Conservation (phyloP, 2,113 vertebrate species). For the Ammodytes dubius region DNA sequence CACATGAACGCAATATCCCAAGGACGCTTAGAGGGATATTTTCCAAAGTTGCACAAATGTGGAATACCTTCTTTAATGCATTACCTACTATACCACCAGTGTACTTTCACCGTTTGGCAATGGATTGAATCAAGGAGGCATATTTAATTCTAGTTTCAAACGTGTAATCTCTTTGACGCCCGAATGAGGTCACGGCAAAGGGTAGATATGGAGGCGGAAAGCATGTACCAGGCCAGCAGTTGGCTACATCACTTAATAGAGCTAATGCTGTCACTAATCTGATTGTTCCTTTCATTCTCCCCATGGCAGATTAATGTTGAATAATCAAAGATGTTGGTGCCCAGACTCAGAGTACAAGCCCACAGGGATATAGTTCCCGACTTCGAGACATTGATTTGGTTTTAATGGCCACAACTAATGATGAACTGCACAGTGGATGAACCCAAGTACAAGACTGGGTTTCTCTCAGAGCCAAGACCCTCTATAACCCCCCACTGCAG, state of each 20-base stretch:
- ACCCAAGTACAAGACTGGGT: slow-evolving; percentile 37
- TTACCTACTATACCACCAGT: no score
- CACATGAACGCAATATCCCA: no score
- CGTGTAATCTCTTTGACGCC: slow-evolving; percentile 14
- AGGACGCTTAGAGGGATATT: no score
- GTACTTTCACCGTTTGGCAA: no score
- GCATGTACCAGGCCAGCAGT: slow-evolving; percentile 38
- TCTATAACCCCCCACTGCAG: slow-evolving; percentile 11
- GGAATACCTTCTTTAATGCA: no score
- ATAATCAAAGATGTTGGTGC: slow-evolving; percentile 75
- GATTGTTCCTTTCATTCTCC: slow-evolving; percentile 75
- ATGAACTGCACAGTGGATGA: slow-evolving; percentile 56
- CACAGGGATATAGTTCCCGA: slow-evolving; percentile 70
- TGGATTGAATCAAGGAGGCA: no score
- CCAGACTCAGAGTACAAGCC: slow-evolving; percentile 66
- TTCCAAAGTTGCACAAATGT: no score
- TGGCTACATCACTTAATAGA: slow-evolving; percentile 39
- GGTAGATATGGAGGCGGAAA: slow-evolving; percentile 21
- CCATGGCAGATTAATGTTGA: slow-evolving; percentile 71
- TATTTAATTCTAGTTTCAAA: no score
- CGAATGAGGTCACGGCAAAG: slow-evolving; percentile 21
- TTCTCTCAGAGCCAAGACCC: slow-evolving; percentile 25
- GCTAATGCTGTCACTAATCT: slow-evolving; percentile 72
- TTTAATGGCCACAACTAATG: slow-evolving; percentile 78
- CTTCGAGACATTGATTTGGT: slow-evolving; percentile 75